A percentile compares a stretch with the other conserved stretches of the same genome.
phyloP scores from a whole-genome alignment of 2,113 vertebrate species.

The Anthoscopus minutus region DNA sequence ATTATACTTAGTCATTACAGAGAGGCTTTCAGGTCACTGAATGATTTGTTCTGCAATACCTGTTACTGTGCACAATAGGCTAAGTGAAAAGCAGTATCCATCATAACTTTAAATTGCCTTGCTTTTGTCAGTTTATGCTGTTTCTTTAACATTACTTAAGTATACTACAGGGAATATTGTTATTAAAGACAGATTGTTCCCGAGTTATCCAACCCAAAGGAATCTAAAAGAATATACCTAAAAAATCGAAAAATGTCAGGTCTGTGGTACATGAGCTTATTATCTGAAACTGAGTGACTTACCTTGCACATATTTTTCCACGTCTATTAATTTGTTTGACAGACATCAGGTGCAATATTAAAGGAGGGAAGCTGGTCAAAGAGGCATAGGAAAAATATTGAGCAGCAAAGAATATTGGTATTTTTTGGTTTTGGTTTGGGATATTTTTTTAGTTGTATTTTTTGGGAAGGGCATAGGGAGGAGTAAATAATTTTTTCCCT shows the following conservation, averaged over 20 bases:
- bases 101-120: conserved; percentile 37
- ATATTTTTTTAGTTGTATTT: background rate
- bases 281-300: background rate
- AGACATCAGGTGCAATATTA: background rate
- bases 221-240: background rate
- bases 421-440: background rate
- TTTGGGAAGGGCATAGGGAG: rapidly evolving
- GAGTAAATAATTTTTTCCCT: background rate
- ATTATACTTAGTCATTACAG: conserved; percentile 29
- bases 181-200: conserved; percentile 18
- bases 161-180: background rate
- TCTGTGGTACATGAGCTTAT: background rate
- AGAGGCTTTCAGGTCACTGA: background rate
- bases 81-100: conserved; percentile 11
- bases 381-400: background rate
- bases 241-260: background rate
- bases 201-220: background rate
- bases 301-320: background rate
- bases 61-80: conserved; percentile 1
- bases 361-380: background rate
- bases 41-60: conserved; percentile 36
- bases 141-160: conserved; percentile 13
- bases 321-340: background rate
- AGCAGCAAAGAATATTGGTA: background rate
- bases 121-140: conserved; percentile 17